phyloP scores from a whole-genome alignment of 1,140 invertebrate species.

The Gonioctena quinquepunctata region DNA sequence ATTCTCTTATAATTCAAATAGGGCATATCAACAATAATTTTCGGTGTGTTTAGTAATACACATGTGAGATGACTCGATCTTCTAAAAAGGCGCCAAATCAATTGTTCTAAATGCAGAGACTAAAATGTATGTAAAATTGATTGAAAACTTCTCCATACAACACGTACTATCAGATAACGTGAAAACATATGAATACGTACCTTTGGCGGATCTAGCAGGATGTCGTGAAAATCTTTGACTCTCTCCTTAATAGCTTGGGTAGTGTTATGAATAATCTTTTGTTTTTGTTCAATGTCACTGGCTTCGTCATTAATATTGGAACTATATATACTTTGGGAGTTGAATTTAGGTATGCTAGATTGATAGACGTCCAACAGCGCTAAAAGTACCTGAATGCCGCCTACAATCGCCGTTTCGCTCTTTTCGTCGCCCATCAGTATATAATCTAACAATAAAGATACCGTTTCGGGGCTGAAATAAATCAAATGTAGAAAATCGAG shows the following conservation, averaged over 20 bases:
- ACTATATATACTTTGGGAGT: conserved; percentile 38
- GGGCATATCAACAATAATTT: too few species aligned
- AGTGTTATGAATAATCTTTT: conserved; percentile 62
- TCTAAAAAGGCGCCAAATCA: too few species aligned
- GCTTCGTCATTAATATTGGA: conserved; percentile 47
- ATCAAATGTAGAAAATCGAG: too few species aligned
- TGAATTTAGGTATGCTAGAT: conserved; percentile 43
- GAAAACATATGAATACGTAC: conserved; percentile 54
- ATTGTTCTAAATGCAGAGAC: too few species aligned
- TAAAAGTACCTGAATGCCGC: conserved; percentile 79
- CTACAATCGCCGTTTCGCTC: conserved; percentile 75
- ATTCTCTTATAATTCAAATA: too few species aligned
- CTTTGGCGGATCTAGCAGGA: conserved; percentile 74
- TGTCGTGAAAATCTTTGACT: conserved; percentile 71
- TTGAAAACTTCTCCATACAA: too few species aligned
- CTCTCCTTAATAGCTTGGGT: conserved; percentile 68
- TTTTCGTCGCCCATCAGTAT: conserved; percentile 68
- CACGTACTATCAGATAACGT: too few species aligned
- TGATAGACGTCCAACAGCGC: conserved; percentile 66
- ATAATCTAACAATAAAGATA: conserved; percentile 69
- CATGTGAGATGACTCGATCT: too few species aligned
- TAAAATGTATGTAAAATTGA: too few species aligned
- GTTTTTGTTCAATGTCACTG: conserved; percentile 58
- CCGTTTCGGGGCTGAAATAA: conserved; percentile 66
- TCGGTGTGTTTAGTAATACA: too few species aligned